Percentiles rank a stretch among this genome's conserved stretches.
Evolutionary conservation across 2,797 vertebrate genomes (phyloP).

Genomic region (Enteromius afrohamiltoni): DNA sequence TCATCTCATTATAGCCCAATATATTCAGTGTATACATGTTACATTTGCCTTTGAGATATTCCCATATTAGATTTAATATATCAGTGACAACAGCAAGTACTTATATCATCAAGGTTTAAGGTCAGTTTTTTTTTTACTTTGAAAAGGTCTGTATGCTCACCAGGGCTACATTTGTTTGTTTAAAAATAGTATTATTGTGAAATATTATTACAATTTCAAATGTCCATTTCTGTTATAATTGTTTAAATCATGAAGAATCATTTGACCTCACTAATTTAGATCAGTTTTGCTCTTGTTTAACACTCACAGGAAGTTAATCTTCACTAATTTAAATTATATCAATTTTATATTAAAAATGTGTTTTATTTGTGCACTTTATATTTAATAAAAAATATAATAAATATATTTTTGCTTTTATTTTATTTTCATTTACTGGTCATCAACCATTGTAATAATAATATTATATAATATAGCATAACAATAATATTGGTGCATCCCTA

Average conservation of each 20-base stretch:
- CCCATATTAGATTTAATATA: background rate
- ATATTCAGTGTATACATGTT: slow-evolving; percentile 14
- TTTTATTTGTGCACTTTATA: background rate
- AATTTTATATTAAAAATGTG: background rate
- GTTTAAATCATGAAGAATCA: too few relatives aligned
- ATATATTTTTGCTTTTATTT: too few relatives aligned
- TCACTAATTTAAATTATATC: background rate
- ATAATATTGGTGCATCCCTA: background rate
- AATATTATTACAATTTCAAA: background rate
- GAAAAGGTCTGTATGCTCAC: background rate
- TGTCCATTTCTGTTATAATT: background rate
- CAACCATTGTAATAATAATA: background rate
- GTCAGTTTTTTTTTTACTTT: background rate
- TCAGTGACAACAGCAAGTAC: background rate
- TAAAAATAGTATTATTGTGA: background rate
- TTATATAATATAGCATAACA: background rate
- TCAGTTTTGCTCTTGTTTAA: background rate
- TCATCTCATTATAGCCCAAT: slow-evolving; percentile 5
- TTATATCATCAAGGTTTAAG: background rate
- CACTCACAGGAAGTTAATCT: background rate
- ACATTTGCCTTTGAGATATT: background rate
- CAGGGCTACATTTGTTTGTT: background rate
- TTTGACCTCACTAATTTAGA: too few relatives aligned
- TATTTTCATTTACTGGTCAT: background rate
- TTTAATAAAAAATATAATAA: background rate